These are phyloP conservation scores for Dioctria rufipes DNA, from an alignment of 2,888 invertebrate genomes.

Conservation along the genomic window DNA sequence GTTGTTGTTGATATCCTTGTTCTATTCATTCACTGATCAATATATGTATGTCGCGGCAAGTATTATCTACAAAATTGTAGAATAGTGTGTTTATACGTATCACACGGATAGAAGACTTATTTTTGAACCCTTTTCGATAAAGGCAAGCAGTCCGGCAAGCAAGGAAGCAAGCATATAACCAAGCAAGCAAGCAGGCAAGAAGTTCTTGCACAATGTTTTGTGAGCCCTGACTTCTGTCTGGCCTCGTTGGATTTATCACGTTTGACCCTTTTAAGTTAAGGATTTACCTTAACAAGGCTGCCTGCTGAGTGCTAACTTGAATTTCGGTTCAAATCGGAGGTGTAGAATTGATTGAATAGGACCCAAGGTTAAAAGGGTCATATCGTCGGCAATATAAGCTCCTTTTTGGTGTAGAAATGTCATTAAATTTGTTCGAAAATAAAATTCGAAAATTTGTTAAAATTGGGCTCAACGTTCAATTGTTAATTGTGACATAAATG, in stretches of 20 bases:
- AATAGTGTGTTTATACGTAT: slow-evolving; percentile 26
- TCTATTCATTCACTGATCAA: neutral
- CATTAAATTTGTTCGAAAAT: slow-evolving; percentile 5
- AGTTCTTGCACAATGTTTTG: slow-evolving; percentile 1
- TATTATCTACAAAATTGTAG: slow-evolving; percentile 37
- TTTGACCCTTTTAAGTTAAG: slow-evolving; percentile 50
- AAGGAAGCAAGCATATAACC: too few relatives aligned
- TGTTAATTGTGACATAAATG: neutral
- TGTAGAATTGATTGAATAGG: slow-evolving; percentile 32
- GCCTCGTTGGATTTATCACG: slow-evolving; percentile 44
- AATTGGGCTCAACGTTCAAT: neutral
- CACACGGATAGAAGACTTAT: slow-evolving; percentile 16
- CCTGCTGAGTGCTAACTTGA: slow-evolving; percentile 41
- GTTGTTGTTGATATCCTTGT: too few relatives aligned
- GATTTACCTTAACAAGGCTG: slow-evolving; percentile 29
- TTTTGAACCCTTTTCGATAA: neutral
- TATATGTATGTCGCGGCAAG: neutral
- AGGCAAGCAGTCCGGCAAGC: neutral
- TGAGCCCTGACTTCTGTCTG: slow-evolving; percentile 32
- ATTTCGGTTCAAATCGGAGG: slow-evolving; percentile 14
- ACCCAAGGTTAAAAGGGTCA: slow-evolving; percentile 41
- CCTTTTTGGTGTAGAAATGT: neutral
- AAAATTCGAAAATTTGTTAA: neutral
- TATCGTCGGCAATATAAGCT: neutral
- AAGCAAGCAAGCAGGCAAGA: too few relatives aligned